Percentiles rank a stretch among this genome's conserved stretches.
phyloP scores from a whole-genome alignment of 2,888 invertebrate species.

The Platycheirus albimanus region DNA sequence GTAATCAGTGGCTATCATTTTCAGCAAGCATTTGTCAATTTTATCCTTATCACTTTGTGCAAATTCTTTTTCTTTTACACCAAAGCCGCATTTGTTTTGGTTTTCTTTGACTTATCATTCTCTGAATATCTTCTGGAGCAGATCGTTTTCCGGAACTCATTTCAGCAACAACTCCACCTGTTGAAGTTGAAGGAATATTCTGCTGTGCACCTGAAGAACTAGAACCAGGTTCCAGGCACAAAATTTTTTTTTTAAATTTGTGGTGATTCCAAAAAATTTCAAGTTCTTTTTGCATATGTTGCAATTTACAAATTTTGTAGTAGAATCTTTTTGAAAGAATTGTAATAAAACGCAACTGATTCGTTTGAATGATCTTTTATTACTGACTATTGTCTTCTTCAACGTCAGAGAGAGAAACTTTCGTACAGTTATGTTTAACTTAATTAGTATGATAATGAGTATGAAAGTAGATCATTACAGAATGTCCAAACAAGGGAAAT shows the following conservation, averaged over 20 bases:
- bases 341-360: no score
- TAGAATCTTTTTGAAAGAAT: not conserved
- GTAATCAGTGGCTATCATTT: slow-evolving; percentile 24
- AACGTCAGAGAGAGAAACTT: no score
- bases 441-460: no score
- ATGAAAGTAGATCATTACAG: no score
- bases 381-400: no score
- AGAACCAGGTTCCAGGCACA: not conserved
- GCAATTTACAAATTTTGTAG: not conserved
- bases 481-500: not conserved
- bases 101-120: not conserved
- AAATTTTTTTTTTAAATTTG: slow-evolving; percentile 10
- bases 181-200: slow-evolving; percentile 14
- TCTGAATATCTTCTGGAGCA: no score
- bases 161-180: slow-evolving; percentile 13
- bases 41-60: slow-evolving; percentile 5
- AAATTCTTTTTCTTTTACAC: slow-evolving; percentile 13
- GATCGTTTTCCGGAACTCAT: slow-evolving; percentile 1
- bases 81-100: slow-evolving; percentile 6
- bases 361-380: no score
- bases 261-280: slow-evolving; percentile 21
- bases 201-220: not conserved
- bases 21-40: slow-evolving; percentile 23
- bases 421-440: no score
- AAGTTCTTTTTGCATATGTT: not conserved